A percentile compares a stretch with the other conserved stretches of the same genome.
phyloP scores from a whole-genome alignment of 2,888 invertebrate species.

The Zhuqinia jingwanae region DNA sequence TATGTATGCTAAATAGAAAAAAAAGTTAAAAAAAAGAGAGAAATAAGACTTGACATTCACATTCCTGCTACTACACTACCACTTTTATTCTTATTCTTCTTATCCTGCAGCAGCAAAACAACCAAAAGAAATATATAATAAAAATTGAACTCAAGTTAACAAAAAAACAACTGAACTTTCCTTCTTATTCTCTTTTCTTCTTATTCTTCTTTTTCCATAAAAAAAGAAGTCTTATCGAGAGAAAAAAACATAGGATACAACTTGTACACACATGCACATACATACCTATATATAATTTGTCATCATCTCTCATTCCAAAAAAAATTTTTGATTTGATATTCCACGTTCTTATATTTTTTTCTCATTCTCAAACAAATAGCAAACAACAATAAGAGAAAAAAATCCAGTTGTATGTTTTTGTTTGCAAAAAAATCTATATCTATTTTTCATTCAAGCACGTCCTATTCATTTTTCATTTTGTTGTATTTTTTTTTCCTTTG shows the following conservation, averaged over 20 bases:
- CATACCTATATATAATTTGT: neutral
- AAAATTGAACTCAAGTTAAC: too few relatives aligned
- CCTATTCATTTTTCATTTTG: constrained; percentile 58
- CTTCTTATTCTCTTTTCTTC: neutral
- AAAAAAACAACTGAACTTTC: too few relatives aligned
- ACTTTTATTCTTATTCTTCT: too few relatives aligned
- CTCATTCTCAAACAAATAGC: too few relatives aligned
- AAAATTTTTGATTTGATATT: constrained; percentile 54
- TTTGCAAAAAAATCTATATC: constrained; percentile 43
- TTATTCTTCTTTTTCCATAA: too few relatives aligned
- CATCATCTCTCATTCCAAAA: constrained; percentile 48
- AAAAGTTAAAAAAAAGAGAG: neutral
- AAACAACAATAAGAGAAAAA: constrained; percentile 27
- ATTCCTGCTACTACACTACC: too few relatives aligned
- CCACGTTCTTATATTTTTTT: constrained; percentile 27
- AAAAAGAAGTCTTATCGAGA: neutral
- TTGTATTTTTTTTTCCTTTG: neutral
- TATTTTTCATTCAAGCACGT: constrained; percentile 54
- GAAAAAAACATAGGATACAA: too few relatives aligned
- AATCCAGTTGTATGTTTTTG: constrained; percentile 18
- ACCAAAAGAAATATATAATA: too few relatives aligned
- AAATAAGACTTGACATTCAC: constrained; percentile 6
- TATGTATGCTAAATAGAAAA: neutral
- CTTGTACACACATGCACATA: too few relatives aligned
- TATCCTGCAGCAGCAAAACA: too few relatives aligned